Base-by-base conservation (phyloP, 2,113 vertebrate genomes). In the Hippolais icterina region DNA sequence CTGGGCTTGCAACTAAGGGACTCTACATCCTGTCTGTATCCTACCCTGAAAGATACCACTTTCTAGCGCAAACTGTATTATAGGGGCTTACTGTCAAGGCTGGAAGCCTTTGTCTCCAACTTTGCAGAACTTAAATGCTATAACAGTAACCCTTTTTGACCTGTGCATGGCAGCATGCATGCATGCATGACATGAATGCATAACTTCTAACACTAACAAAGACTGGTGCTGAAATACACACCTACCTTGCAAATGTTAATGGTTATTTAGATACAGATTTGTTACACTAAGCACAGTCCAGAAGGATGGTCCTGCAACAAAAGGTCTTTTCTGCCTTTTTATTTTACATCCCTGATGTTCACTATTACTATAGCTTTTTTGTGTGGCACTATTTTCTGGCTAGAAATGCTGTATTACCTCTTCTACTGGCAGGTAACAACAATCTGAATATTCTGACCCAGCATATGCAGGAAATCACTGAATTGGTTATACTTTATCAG, bases 181-280 rank as follows among this genome's bases (percentile, higher is more conserved):
- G 72, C 37, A 19, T 77, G 42, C n/a, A 4, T 57, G 39, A 68
- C 2, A 2, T 0, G 0, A 79, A 27, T 41, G 24, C 20, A 4
- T 41, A 20, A 70, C 33, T 87, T 87, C 63, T 70, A 50, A 56
- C 49, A 14, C 9, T 59, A 78, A 77, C 31, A n/a, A 78, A 89
- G 47, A 27, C 27, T 44, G 24, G 25, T 89, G n/a, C 31, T 54
- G 37, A 44, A 13, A 22, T 83, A 44, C 25, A 10, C 72, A 27
- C 2, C 2, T 74, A 53, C 28, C 25, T 76, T 64, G 53, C 69
- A 50, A 76, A 12, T 46, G 11, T 54, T 52, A 85, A 83, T 35
- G 12, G 7, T 82, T 11, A 53, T 56, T 42, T 61, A 80, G 37
- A 53, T 70, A 27, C 54, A 56, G 47, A 35, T 37, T 37, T 78